A percentile compares a stretch with the other conserved stretches of the same genome.
Conservation (phyloP, 1,140 invertebrate genomes). For the Colletes gigas region DNA sequence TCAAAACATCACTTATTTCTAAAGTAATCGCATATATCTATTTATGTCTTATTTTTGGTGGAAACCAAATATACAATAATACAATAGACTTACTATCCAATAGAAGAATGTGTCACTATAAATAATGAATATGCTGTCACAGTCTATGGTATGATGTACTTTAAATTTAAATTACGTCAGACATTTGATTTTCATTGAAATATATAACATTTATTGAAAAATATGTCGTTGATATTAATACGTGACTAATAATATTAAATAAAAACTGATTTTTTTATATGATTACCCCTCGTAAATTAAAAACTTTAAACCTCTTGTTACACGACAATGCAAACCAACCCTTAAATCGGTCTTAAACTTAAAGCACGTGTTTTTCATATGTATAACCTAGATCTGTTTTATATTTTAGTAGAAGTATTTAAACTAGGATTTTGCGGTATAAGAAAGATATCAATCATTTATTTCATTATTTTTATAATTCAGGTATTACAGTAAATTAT, state of each 20-base stretch:
- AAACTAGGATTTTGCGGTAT: background rate
- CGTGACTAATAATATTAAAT: background rate
- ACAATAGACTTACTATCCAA: too few relatives aligned
- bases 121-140: too few relatives aligned
- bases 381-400: constrained; percentile 31
- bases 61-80: too few relatives aligned
- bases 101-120: too few relatives aligned
- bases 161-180: too few relatives aligned
- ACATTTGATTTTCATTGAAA: background rate
- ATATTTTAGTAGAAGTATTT: background rate
- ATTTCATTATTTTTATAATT: background rate
- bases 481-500: background rate
- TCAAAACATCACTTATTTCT: too few relatives aligned
- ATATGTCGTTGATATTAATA: background rate
- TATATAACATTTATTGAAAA: background rate
- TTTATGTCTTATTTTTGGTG: too few relatives aligned
- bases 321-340: background rate
- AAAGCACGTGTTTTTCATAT: constrained; percentile 21
- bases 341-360: background rate
- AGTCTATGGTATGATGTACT: too few relatives aligned
- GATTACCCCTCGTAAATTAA: background rate
- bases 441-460: background rate
- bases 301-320: background rate
- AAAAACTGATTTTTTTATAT: background rate
- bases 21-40: too few relatives aligned